phyloP scores from a whole-genome alignment of 2,797 vertebrate species.

The Gouania willdenowi region DNA sequence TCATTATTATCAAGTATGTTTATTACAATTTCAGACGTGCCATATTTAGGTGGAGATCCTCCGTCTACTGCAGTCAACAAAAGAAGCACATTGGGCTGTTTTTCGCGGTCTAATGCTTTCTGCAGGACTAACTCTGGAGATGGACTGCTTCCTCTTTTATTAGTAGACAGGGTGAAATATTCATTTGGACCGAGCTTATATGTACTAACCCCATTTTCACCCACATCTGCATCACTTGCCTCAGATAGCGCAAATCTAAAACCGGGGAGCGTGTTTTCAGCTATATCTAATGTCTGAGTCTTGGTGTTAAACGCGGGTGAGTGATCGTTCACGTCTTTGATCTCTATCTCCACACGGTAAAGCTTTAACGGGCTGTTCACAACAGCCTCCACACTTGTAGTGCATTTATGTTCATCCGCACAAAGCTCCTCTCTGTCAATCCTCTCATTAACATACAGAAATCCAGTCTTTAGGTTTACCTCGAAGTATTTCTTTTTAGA shows the following conservation, averaged over 20 bases:
- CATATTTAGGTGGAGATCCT: slow-evolving; percentile 45
- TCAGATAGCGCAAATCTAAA: slow-evolving; percentile 49
- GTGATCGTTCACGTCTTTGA: slow-evolving; percentile 61
- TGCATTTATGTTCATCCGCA: slow-evolving; percentile 44
- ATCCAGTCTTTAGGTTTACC: slow-evolving; percentile 60
- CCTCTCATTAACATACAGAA: slow-evolving; percentile 56
- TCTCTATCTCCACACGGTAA: slow-evolving; percentile 50
- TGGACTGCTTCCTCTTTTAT: slow-evolving; percentile 33
- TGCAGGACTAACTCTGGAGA: slow-evolving; percentile 68
- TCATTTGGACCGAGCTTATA: slow-evolving; percentile 63
- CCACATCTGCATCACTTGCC: slow-evolving; percentile 58
- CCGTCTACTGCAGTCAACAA: slow-evolving; percentile 60
- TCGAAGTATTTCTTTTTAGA: slow-evolving; percentile 62
- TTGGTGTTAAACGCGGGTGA: slow-evolving; percentile 36
- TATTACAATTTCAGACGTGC: slow-evolving; percentile 37
- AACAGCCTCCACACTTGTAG: slow-evolving; percentile 52
- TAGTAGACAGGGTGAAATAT: slow-evolving; percentile 48
- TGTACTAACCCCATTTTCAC: slow-evolving; percentile 50
- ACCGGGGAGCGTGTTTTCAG: slow-evolving; percentile 44
- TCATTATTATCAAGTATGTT: slow-evolving; percentile 54
- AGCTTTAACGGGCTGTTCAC: slow-evolving; percentile 53
- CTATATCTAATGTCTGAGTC: slow-evolving; percentile 33
- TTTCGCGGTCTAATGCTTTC: slow-evolving; percentile 66
- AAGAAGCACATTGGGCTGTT: slow-evolving; percentile 33
- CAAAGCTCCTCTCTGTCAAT: slow-evolving; percentile 72